Evolutionary conservation across 2,113 vertebrate genomes (phyloP), one percentile per base, ranked within the genome.

Genomic region (Lycaon pictus): DNA sequence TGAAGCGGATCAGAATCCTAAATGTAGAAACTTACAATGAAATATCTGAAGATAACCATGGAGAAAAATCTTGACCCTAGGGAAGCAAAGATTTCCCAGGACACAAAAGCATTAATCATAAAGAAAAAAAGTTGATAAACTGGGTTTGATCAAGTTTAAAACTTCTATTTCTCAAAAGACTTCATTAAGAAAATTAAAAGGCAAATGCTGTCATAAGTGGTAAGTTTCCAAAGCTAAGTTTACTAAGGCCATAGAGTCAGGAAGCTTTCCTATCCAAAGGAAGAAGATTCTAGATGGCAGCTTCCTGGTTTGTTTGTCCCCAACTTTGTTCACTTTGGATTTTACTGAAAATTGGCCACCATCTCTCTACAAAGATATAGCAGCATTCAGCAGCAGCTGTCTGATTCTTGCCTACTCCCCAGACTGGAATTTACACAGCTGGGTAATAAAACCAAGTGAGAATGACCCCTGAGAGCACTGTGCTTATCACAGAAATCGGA

Each of bases 1-100:
- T 81, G 67, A 92, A 55, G 43, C 77, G 19, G 23, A n/a, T 72
- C 48, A 25, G 16, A 80, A 55, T 32, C 19, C 13, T 76, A 90
- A 79, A 86, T 37, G 16, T 63, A 79, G 74, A 84, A 93, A 89
- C 25, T 58, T 72, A 92, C 82, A 77, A 13, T 32, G 27, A 90
- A 80, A 89, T 65, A 2, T 67, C 12, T 82, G 58, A 93, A 83
- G 62, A 11, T 19, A 89, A 88, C 20, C 17, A 74, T 22, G 25
- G 9, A 89, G 63, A 79, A 93, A 94, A 94, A 55, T 58, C 80
- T 94, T 87, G 7, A 87, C 55, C 48, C 84, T 91, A 65, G 80
- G 35, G 11, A 22, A 20, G 32, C n/a, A 19, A 79, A 72, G 25
- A 43, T 91, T 77, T 58, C 29, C 71, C 88, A 80, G 9, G 19